Conservation (phyloP, 2,113 vertebrate genomes). For the Sisor rabdophorus region DNA sequence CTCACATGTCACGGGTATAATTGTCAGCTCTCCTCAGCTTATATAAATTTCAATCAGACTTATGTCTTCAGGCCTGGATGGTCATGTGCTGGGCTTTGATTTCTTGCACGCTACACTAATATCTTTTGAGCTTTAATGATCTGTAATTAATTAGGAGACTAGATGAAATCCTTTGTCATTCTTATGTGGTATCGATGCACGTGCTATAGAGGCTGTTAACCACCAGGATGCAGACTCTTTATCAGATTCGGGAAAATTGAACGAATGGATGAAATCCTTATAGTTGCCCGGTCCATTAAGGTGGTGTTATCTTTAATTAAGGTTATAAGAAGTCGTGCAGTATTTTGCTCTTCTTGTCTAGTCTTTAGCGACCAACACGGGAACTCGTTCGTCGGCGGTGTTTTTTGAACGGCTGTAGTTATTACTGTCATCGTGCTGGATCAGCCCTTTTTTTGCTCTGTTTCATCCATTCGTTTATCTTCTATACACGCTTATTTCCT, state of each 20-base stretch:
- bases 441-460: too few species aligned
- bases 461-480: too few species aligned
- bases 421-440: too few species aligned
- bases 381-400: too few species aligned
- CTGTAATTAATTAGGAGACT: slow-evolving; percentile 50
- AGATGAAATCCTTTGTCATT: slow-evolving; percentile 40
- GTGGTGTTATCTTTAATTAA: slow-evolving; percentile 23
- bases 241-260: slow-evolving; percentile 22
- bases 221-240: slow-evolving; percentile 25
- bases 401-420: too few species aligned
- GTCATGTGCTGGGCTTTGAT: slow-evolving; percentile 21
- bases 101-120: slow-evolving; percentile 45
- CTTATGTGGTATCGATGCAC: slow-evolving; percentile 48
- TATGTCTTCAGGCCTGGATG: slow-evolving; percentile 35
- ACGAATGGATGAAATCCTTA: slow-evolving; percentile 5
- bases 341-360: slow-evolving; percentile 17
- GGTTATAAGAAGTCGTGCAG: not conserved
- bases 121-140: slow-evolving; percentile 23
- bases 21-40: slow-evolving; percentile 39
- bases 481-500: too few species aligned
- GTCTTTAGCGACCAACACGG: too few species aligned
- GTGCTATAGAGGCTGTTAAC: slow-evolving; percentile 24
- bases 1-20: slow-evolving; percentile 45
- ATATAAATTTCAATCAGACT: slow-evolving; percentile 50
- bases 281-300: not conserved